These are phyloP conservation scores for Etia nguti DNA, from an alignment of 2,113 vertebrate species.

Conservation along the genomic window DNA sequence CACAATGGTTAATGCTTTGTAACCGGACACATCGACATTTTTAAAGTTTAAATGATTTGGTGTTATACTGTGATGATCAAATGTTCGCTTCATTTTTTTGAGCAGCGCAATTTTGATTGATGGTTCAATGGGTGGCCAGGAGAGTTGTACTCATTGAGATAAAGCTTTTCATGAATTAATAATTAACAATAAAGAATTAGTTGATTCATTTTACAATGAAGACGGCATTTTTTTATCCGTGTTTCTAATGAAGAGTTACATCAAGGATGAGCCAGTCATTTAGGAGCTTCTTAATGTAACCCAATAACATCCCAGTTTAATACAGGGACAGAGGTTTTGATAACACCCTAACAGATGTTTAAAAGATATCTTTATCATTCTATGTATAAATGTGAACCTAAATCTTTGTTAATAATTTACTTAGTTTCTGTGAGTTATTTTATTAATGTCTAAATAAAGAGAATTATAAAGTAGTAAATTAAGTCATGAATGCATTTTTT, in stretches of 20 bases:
- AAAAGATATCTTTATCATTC: not conserved
- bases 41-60: not conserved
- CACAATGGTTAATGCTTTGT: not conserved
- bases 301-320: not conserved
- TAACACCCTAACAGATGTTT: not conserved
- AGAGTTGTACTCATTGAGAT: not conserved
- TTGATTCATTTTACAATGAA: not conserved
- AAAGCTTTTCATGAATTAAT: not conserved
- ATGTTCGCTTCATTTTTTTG: accelerated
- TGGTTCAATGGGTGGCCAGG: not conserved
- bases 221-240: not conserved
- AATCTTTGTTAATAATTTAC: not conserved
- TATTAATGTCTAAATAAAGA: not conserved
- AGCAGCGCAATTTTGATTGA: not conserved
- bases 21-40: not conserved
- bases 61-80: not conserved
- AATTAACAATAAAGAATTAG: not conserved
- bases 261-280: not conserved
- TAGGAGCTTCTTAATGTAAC: not conserved
- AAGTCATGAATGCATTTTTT: not conserved
- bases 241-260: not conserved
- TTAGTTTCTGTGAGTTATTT: not conserved
- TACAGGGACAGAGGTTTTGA: not conserved
- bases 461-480: not conserved
- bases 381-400: not conserved